phyloP scores from a whole-genome alignment of 1,140 invertebrate genomes.

The Aphelinus atriplicis region DNA sequence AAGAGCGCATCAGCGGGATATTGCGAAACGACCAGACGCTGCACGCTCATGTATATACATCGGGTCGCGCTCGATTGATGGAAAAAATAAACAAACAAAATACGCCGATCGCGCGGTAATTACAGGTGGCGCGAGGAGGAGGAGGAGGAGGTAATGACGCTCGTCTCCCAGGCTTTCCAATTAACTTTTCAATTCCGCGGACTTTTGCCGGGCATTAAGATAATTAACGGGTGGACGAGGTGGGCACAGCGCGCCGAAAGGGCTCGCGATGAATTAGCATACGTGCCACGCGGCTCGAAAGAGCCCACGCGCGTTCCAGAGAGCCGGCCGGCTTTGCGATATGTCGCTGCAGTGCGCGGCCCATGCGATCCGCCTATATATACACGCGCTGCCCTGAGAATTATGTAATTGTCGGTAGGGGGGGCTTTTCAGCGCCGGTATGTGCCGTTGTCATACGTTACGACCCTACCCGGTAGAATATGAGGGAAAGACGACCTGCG shows the following conservation, averaged over 20 bases:
- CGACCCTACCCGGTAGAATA: too few relatives aligned
- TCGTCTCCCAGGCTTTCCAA: constrained; percentile 23
- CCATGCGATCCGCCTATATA: too few relatives aligned
- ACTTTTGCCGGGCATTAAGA: constrained; percentile 12
- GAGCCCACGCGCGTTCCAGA: neutral
- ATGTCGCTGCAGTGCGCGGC: too few relatives aligned
- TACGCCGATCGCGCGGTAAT: constrained; percentile 1
- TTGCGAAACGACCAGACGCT: too few relatives aligned
- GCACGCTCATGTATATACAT: too few relatives aligned
- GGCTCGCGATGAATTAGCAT: neutral
- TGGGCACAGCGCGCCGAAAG: constrained; percentile 11
- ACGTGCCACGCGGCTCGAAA: neutral
- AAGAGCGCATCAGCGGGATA: too few relatives aligned
- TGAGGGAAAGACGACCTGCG: too few relatives aligned
- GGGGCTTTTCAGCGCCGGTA: neutral
- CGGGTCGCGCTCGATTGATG: too few relatives aligned
- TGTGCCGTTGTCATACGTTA: too few relatives aligned
- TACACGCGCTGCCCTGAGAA: neutral
- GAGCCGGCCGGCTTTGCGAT: too few relatives aligned
- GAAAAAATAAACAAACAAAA: neutral
- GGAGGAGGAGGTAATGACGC: neutral
- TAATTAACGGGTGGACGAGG: constrained; percentile 14
- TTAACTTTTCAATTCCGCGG: constrained; percentile 35
- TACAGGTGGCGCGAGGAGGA: neutral
- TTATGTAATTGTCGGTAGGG: constrained; percentile 23